A percentile compares a stretch with the other conserved stretches of the same genome.
Evolutionary conservation across 2,113 vertebrate species (phyloP).

Genomic region (Arizona elegans): DNA sequence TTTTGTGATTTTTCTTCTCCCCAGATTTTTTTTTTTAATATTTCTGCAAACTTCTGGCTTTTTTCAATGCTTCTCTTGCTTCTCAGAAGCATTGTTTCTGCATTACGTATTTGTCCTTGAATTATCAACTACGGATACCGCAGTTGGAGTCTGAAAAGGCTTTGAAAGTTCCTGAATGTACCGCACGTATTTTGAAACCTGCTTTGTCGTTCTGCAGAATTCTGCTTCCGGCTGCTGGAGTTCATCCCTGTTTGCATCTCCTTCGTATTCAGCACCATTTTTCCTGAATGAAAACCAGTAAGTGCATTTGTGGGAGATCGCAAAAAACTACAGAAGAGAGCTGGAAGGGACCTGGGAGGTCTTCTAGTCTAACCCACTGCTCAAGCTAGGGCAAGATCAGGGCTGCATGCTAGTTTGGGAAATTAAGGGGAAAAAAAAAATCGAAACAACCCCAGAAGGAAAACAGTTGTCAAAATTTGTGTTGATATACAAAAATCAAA

Average conservation of each 20-base stretch:
- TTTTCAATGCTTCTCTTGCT: neutral
- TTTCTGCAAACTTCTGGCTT: neutral
- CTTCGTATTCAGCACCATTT: slow-evolving; percentile 52
- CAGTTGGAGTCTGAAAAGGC: neutral
- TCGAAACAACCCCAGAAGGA: neutral
- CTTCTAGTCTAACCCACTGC: no score
- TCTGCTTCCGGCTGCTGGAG: slow-evolving; percentile 57
- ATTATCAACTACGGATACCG: neutral
- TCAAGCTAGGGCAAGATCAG: neutral
- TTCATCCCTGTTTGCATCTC: slow-evolving; percentile 47
- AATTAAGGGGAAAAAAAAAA: neutral
- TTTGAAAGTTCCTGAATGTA: no score
- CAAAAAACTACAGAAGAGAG: neutral
- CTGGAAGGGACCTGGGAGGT: neutral
- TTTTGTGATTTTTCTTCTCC: neutral
- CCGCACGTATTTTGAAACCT: neutral
- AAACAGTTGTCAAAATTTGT: neutral
- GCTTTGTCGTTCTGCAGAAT: slow-evolving; percentile 63
- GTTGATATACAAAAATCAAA: neutral
- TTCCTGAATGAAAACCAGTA: slow-evolving; percentile 73
- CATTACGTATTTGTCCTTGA: neutral
- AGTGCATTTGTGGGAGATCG: slow-evolving; percentile 51
- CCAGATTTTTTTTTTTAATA: neutral
- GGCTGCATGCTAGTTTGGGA: neutral
- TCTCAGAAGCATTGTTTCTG: neutral